These are phyloP conservation scores for Tychaedon coryphoeus DNA, from an alignment of 2,113 vertebrate genomes.

Conservation along the genomic window DNA sequence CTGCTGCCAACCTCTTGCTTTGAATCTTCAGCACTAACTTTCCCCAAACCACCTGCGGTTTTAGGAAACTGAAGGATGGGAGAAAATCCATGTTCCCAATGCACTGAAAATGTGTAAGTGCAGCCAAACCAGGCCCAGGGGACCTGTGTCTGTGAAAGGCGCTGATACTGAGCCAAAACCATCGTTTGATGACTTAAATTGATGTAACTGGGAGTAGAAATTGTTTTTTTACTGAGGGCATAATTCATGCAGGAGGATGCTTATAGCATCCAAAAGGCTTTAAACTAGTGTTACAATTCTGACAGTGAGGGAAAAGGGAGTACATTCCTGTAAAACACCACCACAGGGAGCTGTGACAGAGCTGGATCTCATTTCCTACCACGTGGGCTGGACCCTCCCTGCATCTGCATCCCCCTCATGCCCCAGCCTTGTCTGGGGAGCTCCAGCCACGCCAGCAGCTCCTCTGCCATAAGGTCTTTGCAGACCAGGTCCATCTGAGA, in stretches of 20 bases:
- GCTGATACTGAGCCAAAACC: not conserved
- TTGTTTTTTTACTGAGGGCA: not conserved
- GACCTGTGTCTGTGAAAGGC: not conserved
- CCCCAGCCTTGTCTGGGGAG: not conserved
- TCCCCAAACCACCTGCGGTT: not conserved
- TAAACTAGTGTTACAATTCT: not conserved
- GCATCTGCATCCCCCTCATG: not conserved
- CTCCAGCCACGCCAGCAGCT: rapidly evolving
- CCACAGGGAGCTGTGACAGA: not conserved
- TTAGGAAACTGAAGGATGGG: not conserved
- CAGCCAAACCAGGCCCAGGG: not conserved
- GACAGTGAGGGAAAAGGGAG: not conserved
- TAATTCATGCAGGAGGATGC: conserved; percentile 4
- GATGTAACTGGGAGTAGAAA: conserved; percentile 22
- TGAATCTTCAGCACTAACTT: not conserved
- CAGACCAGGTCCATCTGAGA: not conserved
- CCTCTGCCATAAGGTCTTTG: not conserved
- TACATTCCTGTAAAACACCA: not conserved
- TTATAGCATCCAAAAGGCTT: not conserved
- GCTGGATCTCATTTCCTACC: not conserved
- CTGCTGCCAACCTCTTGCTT: not conserved
- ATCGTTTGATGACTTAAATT: not conserved
- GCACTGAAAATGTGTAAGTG: not conserved
- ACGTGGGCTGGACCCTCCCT: not conserved
- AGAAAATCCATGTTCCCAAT: not conserved